Base-by-base conservation (phyloP, 92 coral and sea anemone species). In the Phenganax marumi region DNA sequence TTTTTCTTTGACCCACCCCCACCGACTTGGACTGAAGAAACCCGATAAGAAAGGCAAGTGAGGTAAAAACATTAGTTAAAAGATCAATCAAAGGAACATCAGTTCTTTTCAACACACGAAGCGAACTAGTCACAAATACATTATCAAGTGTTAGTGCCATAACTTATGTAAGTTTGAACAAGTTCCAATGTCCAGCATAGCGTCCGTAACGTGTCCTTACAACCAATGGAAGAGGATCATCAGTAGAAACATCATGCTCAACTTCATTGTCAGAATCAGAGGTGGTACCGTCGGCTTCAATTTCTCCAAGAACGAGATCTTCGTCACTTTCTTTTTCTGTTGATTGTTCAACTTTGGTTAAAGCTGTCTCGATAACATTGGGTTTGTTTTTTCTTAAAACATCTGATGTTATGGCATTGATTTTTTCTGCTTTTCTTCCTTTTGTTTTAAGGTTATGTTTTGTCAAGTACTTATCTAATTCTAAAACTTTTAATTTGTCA, bases 401-500 rank as follows among this genome's bases (percentile, higher is more conserved):
- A 68, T 86, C 80, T 50, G 82, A 66, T 25, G 76, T 81, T 47
- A 86, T 78, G 50, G 83, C 83, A 60, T 86, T 86, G 49, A 81
- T 77, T 73, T 86, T 86, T 22, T 73, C 81, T 72, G 54, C 33
- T 69, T 83, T 83, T 14, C 82, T 49, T 22, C 89, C 89, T 60
- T 80, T 78, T 56, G 54, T 70, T 18, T 62, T 57, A 23, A 82
- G 79, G 68, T 75, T 82, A 61, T 83, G 81, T 73, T 83, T 47
- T 52, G 58, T 73, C 22, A 87, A 82, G 70, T 87, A 87, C 56
- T 87, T 87, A 25, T 87, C 88, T 51, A 88, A 66, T 77, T 84
- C 88, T 77, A 50, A 69, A 53, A 88, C 79, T 39, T 53, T 84
- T 72, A 78, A 85, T 77, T 88, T 79, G 85, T 52, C 48, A 48